Evolutionary conservation across 2,113 vertebrate genomes (phyloP), one percentile per base, ranked within the genome.

Genomic region (Agapornis roseicollis): DNA sequence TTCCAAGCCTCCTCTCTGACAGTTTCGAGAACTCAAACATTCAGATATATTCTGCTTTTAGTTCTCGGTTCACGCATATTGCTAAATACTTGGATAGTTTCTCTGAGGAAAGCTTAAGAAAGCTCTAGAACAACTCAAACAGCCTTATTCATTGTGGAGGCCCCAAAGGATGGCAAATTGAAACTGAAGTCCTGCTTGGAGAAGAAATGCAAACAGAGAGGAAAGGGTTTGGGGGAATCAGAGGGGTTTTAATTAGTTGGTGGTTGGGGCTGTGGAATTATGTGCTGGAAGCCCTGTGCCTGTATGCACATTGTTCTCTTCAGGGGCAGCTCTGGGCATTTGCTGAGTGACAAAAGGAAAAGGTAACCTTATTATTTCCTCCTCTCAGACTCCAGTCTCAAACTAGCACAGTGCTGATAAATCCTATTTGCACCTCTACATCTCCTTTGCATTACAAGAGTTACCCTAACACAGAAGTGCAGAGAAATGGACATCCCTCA

Each of bases 161-260:
- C 56, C 93, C 79, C 71, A 42, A 50, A 94, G 78, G 71, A 66
- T 35, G 55, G 78, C 39, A 60, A 58, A 85, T 77, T 82, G 83
- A 88, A 93, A 90, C 82, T 86, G 55, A 88, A 70, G 60, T 71
- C 79, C 79, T 96, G 64, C 80, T 85, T 88, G 82, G 71, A 89
- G 64, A 95, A 71, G 90, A 96, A 94, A 88, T 85, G 46, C 90
- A 93, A 96, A 86, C 33, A 78, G 76, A 91, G 52, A 60, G 60
- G 46, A 93, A 88, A 29, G 18, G 17, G 18, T 60, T 77, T 82
- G 55, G 55, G 71, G 72, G 58, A 80, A 90, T 68, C 35, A 66
- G 64, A 80, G 33, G 8, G 1, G 0, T 85, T 95, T 89, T 91
- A 92, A 97, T 95, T 89, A 93, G 78, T 89, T 73, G 88, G 87